Base-by-base conservation (phyloP, 2,888 invertebrate genomes). In the Agrypnus murinus region DNA sequence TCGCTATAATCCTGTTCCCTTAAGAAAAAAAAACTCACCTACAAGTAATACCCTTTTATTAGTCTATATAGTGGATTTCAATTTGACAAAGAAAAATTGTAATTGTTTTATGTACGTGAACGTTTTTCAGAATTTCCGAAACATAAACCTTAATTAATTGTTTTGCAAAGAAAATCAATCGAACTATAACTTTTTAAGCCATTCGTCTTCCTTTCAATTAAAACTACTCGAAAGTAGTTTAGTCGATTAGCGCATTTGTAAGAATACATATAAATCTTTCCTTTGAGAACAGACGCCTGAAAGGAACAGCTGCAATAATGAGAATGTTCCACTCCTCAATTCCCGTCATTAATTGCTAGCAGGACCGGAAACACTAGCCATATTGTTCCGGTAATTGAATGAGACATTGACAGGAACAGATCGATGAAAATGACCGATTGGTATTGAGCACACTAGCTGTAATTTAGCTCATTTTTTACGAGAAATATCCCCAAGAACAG, bases 281-380 rank as follows among this genome's bases (percentile, higher is more conserved):
- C 10, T 65, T 68, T 60, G 62, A 62, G 60, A 62, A 53, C 62
- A 50, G 59, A 48, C 66, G 67, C 50, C 43, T 60, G 67, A 32
- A 68, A 68, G 55, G 38, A 68, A 68, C 67, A 68, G 67, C 67
- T 68, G 67, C 67, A 62, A 45, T 62, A 68, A 68, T 55, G 62
- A 68, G 67, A 55, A 45, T 19, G 43, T 31, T 43, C 55, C 40
- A 43, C 53, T 53, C 64, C 46, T 68, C 60, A 68, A 38, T 62
- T 62, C 34, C 53, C 34, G 62, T 58, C 60, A 68, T 68, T 68
- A 68, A 68, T 68, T 68, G 62, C 62, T 25, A 59, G 40, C 53
- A 15, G 50, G 59, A 66, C 66, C 66, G 62, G 60, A 68, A 68
- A 60, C 32, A 50, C 53, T 58, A 58, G 38, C 62, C 31, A 43